Percentiles rank a stretch among this genome's conserved stretches.
Evolutionary conservation across 1,140 invertebrate genomes (phyloP).

Genomic region (Drosophila ananassae): DNA sequence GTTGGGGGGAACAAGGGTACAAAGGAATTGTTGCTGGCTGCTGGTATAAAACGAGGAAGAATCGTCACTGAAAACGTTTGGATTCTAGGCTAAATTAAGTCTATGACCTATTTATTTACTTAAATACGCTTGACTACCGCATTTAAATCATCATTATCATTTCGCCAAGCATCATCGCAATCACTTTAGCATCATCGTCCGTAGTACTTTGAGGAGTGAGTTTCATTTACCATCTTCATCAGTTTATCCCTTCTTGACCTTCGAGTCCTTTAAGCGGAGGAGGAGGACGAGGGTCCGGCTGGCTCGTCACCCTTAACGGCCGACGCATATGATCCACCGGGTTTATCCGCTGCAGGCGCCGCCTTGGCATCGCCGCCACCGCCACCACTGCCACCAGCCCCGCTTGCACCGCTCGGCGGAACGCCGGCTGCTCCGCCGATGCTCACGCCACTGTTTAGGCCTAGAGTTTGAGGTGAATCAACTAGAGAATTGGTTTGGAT

Average conservation of each 20-base stretch:
- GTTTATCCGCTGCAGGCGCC: slow-evolving; percentile 39
- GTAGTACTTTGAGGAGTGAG: slow-evolving; percentile 81
- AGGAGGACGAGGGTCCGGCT: slow-evolving; percentile 39
- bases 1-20: slow-evolving; percentile 2
- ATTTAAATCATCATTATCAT: slow-evolving; percentile 28
- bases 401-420: slow-evolving; percentile 44
- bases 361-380: slow-evolving; percentile 49
- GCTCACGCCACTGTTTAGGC: slow-evolving; percentile 76
- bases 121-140: slow-evolving; percentile 69
- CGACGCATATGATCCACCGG: slow-evolving; percentile 67
- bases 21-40: slow-evolving; percentile 24
- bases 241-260: slow-evolving; percentile 18
- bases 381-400: slow-evolving; percentile 25
- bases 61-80: slow-evolving; percentile 69
- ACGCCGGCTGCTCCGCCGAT: slow-evolving; percentile 71
- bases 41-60: slow-evolving; percentile 70
- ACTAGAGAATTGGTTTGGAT: slow-evolving; percentile 73
- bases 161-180: slow-evolving; percentile 65
- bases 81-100: slow-evolving; percentile 66
- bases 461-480: slow-evolving; percentile 75
- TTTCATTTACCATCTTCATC: slow-evolving; percentile 44
- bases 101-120: slow-evolving; percentile 79
- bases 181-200: slow-evolving; percentile 81
- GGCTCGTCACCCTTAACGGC: slow-evolving; percentile 78
- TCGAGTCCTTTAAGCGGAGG: slow-evolving; percentile 58